phyloP scores from a whole-genome alignment of 2,888 invertebrate species.

The Dione vanillae region DNA sequence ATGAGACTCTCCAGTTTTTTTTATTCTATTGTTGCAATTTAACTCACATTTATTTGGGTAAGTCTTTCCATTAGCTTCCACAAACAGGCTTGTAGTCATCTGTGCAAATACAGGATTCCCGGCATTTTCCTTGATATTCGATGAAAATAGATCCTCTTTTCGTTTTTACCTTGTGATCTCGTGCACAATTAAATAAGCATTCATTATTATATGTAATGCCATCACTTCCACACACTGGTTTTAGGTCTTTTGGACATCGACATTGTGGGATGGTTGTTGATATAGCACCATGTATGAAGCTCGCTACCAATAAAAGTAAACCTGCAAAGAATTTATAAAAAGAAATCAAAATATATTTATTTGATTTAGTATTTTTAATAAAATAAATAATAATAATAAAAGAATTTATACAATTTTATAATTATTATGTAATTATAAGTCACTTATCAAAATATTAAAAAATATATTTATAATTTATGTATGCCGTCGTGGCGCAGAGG shows the following conservation, averaged over 20 bases:
- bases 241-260: constrained; percentile 32
- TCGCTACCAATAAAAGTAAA: constrained; percentile 16
- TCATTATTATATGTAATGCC: constrained; percentile 43
- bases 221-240: constrained; percentile 46
- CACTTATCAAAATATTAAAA: no score
- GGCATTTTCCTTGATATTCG: constrained; percentile 40
- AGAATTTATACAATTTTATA: no score
- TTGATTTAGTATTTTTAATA: no score
- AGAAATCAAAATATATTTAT: no score
- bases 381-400: no score
- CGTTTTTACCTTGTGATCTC: constrained; percentile 29
- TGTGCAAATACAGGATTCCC: constrained; percentile 43
- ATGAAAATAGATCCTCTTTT: constrained; percentile 20
- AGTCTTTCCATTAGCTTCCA: constrained; percentile 42
- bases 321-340: constrained; percentile 31
- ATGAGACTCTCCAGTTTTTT: constrained; percentile 3
- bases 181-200: constrained; percentile 44
- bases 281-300: constrained; percentile 13
- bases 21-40: constrained; percentile 9
- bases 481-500: no score
- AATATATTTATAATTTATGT: no score
- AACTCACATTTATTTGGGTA: constrained; percentile 47
- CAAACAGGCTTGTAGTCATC: constrained; percentile 43
- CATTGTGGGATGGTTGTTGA: constrained; percentile 30
- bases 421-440: no score